A percentile compares a stretch with the other conserved stretches of the same genome.
These are phyloP conservation scores for Phyto melanocephala DNA, from an alignment of 2,888 invertebrate genomes.

Conservation along the genomic window DNA sequence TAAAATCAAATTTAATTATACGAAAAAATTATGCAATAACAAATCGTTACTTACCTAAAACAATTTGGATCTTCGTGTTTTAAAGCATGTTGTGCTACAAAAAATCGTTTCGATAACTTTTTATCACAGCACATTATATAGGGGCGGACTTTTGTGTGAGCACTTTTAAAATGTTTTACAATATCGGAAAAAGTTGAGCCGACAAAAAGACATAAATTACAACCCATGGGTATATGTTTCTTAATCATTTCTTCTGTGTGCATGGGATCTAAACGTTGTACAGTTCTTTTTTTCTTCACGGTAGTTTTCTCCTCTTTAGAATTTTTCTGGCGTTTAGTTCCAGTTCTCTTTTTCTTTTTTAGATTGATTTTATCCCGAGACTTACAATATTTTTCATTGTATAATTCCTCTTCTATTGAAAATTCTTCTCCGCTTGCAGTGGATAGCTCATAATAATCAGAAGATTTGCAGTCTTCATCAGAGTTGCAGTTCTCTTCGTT, in stretches of 20 bases:
- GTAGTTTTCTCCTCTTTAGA: not conserved
- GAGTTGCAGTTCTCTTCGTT: not conserved
- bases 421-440: slow-evolving; percentile 26
- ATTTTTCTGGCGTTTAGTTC: not conserved
- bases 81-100: slow-evolving; percentile 76
- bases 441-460: slow-evolving; percentile 16
- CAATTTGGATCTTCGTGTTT: slow-evolving; percentile 77
- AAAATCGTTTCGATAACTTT: slow-evolving; percentile 75
- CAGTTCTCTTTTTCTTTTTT: slow-evolving; percentile 4
- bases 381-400: not conserved
- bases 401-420: not conserved
- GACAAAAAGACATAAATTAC: slow-evolving; percentile 75
- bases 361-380: not conserved
- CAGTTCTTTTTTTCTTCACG: slow-evolving; percentile 39
- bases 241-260: slow-evolving; percentile 74
- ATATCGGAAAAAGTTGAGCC: slow-evolving; percentile 73
- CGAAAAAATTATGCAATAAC: too few species aligned
- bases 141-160: slow-evolving; percentile 71
- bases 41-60: slow-evolving; percentile 77
- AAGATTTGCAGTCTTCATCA: slow-evolving; percentile 24
- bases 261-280: slow-evolving; percentile 43
- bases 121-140: slow-evolving; percentile 77
- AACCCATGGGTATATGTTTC: slow-evolving; percentile 76
- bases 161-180: slow-evolving; percentile 73
- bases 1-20: too few species aligned